A percentile compares a stretch with the other conserved stretches of the same genome.
Conservation (phyloP, 2,113 vertebrate genomes). For the Phaethon lepturus region DNA sequence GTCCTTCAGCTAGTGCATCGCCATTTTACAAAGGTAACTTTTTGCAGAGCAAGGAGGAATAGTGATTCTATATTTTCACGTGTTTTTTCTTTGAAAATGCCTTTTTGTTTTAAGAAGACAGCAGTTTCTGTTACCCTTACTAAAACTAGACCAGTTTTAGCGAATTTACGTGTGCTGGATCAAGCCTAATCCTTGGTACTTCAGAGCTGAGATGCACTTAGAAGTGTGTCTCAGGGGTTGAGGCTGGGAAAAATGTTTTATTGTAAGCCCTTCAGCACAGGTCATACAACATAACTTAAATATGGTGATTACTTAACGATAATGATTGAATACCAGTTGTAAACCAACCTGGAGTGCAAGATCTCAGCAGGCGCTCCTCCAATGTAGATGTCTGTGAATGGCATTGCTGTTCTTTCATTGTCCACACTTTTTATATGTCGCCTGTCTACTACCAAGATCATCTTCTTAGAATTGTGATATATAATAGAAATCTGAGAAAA, state of each 20-base stretch:
- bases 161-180: not conserved
- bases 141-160: not conserved
- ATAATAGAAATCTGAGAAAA: constrained; percentile 91
- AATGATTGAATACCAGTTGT: not conserved
- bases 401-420: constrained; percentile 90
- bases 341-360: constrained; percentile 83
- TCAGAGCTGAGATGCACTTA: not conserved
- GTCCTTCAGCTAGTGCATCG: not conserved
- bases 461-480: constrained; percentile 97
- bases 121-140: not conserved
- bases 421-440: constrained; percentile 91
- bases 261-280: not conserved
- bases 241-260: not conserved
- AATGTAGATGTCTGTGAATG: constrained; percentile 93
- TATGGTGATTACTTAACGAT: not conserved
- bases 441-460: constrained; percentile 95
- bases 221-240: not conserved
- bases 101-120: not conserved
- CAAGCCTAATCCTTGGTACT: not conserved
- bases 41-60: not conserved
- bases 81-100: not conserved
- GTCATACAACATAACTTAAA: not conserved
- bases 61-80: not conserved
- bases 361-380: constrained; percentile 89
- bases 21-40: not conserved